Evolutionary conservation across 2,113 vertebrate genomes (phyloP).

Genomic region (Ellobius talpinus): DNA sequence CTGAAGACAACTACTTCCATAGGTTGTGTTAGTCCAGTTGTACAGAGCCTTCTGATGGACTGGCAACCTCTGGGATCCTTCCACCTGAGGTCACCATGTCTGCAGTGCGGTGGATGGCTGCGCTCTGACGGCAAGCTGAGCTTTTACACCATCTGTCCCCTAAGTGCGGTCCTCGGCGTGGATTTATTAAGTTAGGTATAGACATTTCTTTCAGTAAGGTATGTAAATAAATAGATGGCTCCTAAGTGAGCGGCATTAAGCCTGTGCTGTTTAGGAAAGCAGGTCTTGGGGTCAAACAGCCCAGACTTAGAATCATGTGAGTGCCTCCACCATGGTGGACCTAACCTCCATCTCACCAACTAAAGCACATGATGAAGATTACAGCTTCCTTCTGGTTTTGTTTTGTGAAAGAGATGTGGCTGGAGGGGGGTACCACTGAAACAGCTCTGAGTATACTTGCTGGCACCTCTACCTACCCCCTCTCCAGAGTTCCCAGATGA

Average conservation of each 20-base stretch:
- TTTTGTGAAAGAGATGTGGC: background rate
- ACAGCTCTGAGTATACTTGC: background rate
- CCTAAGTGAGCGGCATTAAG: background rate
- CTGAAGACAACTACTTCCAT: background rate
- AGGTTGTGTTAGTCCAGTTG: background rate
- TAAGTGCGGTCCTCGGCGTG: background rate
- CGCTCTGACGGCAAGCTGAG: background rate
- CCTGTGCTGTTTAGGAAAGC: background rate
- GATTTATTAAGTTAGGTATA: constrained; percentile 36
- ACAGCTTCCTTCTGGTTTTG: background rate
- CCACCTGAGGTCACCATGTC: background rate
- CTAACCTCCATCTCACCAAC: background rate
- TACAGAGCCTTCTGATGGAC: background rate
- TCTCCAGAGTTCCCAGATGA: background rate
- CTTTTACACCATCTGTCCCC: background rate
- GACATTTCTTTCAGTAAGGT: constrained; percentile 42
- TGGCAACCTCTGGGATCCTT: background rate
- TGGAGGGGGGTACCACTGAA: background rate
- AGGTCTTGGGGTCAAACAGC: background rate
- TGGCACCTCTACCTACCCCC: background rate
- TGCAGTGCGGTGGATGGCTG: background rate
- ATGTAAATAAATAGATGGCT: background rate
- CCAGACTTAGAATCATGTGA: background rate
- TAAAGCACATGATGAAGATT: background rate
- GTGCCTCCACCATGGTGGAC: background rate